A percentile compares a stretch with the other conserved stretches of the same genome.
phyloP scores from a whole-genome alignment of 2,113 vertebrate genomes.

The Notarius quadriscutis region DNA sequence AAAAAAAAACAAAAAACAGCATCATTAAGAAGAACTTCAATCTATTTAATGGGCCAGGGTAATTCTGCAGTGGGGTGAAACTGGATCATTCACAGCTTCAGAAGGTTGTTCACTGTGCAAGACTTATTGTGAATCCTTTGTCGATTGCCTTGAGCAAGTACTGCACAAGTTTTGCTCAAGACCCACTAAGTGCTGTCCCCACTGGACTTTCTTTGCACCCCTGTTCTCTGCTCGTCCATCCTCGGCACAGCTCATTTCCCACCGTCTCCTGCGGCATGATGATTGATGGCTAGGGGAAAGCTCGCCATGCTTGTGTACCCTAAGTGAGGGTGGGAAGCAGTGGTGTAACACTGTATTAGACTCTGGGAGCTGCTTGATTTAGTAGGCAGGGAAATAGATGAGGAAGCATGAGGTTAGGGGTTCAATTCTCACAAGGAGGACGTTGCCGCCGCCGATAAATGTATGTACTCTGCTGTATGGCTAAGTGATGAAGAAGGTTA shows the following conservation, averaged over 20 bases:
- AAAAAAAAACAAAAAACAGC: no score
- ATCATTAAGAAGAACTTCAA: not conserved
- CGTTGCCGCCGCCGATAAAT: conserved; percentile 37
- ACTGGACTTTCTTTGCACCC: conserved; percentile 58
- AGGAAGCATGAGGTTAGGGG: conserved; percentile 64
- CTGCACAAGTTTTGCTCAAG: conserved; percentile 33
- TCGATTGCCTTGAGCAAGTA: conserved; percentile 10
- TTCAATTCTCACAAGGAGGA: conserved; percentile 58
- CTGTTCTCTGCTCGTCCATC: conserved; percentile 50
- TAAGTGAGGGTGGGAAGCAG: conserved; percentile 63
- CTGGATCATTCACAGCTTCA: not conserved
- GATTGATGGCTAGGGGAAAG: conserved; percentile 71
- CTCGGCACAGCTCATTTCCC: conserved; percentile 62
- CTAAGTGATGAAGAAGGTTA: conserved; percentile 51
- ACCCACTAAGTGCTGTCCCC: conserved; percentile 36
- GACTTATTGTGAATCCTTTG: not conserved
- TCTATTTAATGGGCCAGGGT: not conserved
- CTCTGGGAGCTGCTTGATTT: conserved; percentile 57
- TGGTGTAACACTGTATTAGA: conserved; percentile 65
- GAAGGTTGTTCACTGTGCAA: not conserved
- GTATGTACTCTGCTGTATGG: conserved; percentile 44
- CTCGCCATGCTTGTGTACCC: conserved; percentile 60
- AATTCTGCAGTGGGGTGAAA: not conserved
- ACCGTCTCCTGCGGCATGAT: conserved; percentile 53
- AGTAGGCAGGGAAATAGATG: conserved; percentile 70